These are phyloP conservation scores for Mesorhabditis spiculigera DNA, from an alignment of 2,888 invertebrate genomes.

Conservation along the genomic window DNA sequence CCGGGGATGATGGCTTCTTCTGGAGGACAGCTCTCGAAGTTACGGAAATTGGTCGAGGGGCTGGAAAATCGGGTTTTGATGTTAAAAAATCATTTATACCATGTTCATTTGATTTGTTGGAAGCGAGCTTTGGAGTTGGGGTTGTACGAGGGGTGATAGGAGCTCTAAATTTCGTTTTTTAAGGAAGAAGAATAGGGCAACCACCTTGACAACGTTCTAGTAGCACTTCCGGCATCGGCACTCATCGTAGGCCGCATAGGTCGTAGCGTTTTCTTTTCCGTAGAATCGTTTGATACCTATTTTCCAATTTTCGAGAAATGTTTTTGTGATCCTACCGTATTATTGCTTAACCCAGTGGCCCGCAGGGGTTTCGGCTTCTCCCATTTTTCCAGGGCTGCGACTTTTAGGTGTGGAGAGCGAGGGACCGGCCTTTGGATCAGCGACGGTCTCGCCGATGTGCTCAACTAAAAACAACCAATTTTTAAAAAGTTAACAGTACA, in stretches of 20 bases:
- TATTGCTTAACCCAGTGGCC: neutral
- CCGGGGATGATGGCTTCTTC: no score
- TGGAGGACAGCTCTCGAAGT: no score
- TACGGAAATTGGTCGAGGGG: no score
- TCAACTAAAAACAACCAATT: neutral
- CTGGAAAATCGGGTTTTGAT: no score
- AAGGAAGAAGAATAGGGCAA: no score
- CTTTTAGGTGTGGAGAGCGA: neutral
- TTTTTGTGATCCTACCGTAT: neutral
- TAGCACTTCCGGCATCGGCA: neutral
- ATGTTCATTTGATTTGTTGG: no score
- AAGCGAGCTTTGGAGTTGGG: no score
- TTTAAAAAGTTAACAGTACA: neutral
- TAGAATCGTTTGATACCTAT: neutral
- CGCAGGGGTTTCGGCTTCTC: constrained; percentile 5
- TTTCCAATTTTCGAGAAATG: neutral
- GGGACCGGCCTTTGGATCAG: neutral
- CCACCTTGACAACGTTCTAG: no score
- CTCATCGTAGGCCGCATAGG: constrained; percentile 1
- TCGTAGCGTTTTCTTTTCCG: neutral
- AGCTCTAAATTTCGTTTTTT: no score
- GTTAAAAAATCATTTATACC: no score
- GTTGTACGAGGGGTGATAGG: no score
- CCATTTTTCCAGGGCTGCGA: neutral
- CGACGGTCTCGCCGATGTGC: neutral